These are phyloP conservation scores for Myxocyprinus asiaticus DNA, from an alignment of 2,113 vertebrate species.

Conservation along the genomic window DNA sequence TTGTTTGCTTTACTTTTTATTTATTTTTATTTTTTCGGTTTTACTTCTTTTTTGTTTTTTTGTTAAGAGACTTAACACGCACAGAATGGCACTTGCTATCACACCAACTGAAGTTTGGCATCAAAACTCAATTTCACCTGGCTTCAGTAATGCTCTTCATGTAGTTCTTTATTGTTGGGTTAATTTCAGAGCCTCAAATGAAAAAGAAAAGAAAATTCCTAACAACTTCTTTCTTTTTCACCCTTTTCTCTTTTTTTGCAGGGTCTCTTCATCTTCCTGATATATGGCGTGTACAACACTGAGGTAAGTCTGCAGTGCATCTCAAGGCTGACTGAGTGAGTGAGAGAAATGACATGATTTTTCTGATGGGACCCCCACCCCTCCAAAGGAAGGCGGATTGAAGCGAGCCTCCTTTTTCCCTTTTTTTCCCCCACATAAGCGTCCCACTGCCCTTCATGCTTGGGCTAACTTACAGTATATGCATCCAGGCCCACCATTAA, in stretches of 20 bases:
- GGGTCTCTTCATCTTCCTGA: conserved; percentile 99
- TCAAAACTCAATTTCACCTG: not conserved
- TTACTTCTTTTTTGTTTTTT: too few species aligned
- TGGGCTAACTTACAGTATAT: conserved; percentile 90
- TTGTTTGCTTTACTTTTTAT: too few species aligned
- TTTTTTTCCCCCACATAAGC: conserved; percentile 79
- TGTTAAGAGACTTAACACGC: too few species aligned
- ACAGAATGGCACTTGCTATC: not conserved
- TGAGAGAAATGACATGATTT: conserved; percentile 98
- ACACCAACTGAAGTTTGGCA: not conserved
- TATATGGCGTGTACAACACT: conserved; percentile 98
- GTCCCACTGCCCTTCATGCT: conserved; percentile 99
- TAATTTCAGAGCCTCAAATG: not conserved
- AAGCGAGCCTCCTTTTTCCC: conserved; percentile 58
- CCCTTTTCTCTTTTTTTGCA: conserved; percentile 66
- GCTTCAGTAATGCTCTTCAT: not conserved
- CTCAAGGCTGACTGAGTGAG: conserved; percentile 99
- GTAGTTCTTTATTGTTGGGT: not conserved
- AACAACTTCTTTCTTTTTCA: conserved; percentile 67
- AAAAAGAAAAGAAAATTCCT: conserved; percentile 65
- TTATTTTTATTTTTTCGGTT: too few species aligned
- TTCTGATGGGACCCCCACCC: conserved; percentile 97
- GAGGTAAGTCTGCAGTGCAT: conserved; percentile 97
- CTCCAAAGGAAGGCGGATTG: conserved; percentile 62
- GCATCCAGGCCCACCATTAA: conserved; percentile 97